Conservation (phyloP, 2,797 vertebrate species). For the Poecilia wingei region DNA sequence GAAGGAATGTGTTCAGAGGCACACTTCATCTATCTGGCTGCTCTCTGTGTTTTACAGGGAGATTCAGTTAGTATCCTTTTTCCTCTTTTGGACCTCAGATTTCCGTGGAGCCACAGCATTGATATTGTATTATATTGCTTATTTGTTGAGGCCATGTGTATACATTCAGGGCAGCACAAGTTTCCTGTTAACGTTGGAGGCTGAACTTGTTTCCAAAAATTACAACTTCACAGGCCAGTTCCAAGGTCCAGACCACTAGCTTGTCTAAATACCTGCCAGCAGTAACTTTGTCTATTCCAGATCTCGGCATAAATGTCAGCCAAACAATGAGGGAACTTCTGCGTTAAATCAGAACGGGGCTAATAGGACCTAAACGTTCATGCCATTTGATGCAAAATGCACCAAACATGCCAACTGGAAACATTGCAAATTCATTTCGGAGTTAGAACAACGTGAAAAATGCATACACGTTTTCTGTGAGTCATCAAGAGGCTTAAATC, state of each 20-base stretch:
- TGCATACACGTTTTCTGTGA: background rate
- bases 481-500: background rate
- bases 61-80: conserved; percentile 26
- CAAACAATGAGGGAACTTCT: conserved; percentile 27
- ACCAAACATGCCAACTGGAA: background rate
- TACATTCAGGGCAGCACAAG: conserved; percentile 70
- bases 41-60: conserved; percentile 23
- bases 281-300: conserved; percentile 68
- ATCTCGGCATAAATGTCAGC: conserved; percentile 39
- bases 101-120: conserved; percentile 59
- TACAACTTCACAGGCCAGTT: conserved; percentile 69
- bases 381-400: conserved; percentile 6
- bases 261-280: conserved; percentile 73
- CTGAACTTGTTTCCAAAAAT: conserved; percentile 69
- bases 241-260: conserved; percentile 69
- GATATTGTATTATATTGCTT: conserved; percentile 74
- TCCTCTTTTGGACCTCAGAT: conserved; percentile 18
- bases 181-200: conserved; percentile 79
- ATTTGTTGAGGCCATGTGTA: conserved; percentile 77
- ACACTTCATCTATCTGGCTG: conserved; percentile 33
- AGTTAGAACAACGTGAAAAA: background rate
- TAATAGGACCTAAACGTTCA: conserved; percentile 11
- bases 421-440: conserved; percentile 7
- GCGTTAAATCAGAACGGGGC: conserved; percentile 13
- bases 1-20: conserved; percentile 34